Evolutionary conservation across 2,888 invertebrate species (phyloP), one percentile per base, ranked within the genome.

Genomic region (Apamea sordens): DNA sequence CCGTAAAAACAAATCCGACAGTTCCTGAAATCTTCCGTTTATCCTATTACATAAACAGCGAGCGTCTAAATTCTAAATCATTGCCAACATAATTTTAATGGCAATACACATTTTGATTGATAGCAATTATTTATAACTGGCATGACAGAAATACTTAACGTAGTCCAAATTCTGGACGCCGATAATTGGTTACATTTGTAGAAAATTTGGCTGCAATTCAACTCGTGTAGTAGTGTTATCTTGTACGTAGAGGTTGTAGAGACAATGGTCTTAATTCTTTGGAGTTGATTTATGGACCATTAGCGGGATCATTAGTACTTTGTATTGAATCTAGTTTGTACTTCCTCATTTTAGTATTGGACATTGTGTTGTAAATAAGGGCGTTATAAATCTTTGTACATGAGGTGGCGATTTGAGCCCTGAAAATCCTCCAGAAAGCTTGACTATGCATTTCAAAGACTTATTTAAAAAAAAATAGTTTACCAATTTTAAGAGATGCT

Each of bases 131-230:
- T 87, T 82, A 83, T 78, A 78, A 75, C 41, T 71, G 84, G 73
- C 76, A 71, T 64, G 75, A 50, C 47, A 86, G 61, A 68, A 84
- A 83, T 83, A 77, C 63, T 79, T 36, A 65, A 32, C 71, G 79
- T 63, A n/a, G 74, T 70, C 28, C 41, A 80, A 75, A 80, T 79
- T 72, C 71, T 82, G 73, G 69, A 86, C 73, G 41, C 75, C 28
- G 61, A 80, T 85, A 85, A 89, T 87, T 87, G 83, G 83, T 84
- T 50, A 82, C 82, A 85, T 86, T 83, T 76, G 76, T 79, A 65
- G 74, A 53, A 83, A 83, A 77, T 77, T 87, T 88, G 88, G 89
- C 89, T 82, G 44, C 2, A 36, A 47, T 84, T 88, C 88, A 89
- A 88, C 44, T 70, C 70, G 50, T 73, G 73, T 73, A 53, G 73